Conservation (phyloP, 1,140 invertebrate species). For the Hestina assimilis region DNA sequence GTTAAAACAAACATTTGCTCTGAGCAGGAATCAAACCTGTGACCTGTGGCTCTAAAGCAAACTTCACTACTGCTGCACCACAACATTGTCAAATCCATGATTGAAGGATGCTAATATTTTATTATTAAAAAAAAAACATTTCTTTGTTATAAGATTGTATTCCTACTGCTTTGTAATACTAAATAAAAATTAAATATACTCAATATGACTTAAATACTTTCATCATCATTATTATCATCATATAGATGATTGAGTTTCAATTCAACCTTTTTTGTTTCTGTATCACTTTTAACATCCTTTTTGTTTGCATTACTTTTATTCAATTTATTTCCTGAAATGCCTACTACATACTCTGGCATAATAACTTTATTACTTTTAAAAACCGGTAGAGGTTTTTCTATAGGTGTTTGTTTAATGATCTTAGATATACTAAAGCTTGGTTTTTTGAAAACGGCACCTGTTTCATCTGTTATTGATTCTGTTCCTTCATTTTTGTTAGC, state of each 20-base stretch:
- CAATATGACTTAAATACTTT: conserved; percentile 4
- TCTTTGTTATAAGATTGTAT: too few relatives aligned
- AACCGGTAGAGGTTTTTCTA: conserved; percentile 71
- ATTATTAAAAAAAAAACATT: too few relatives aligned
- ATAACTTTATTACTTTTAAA: conserved; percentile 84
- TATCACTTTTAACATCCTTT: conserved; percentile 39
- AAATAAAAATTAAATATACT: too few relatives aligned
- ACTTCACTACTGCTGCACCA: too few relatives aligned
- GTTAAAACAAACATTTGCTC: too few relatives aligned
- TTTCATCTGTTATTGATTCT: conserved; percentile 35
- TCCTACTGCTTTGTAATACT: too few relatives aligned
- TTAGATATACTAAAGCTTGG: conserved; percentile 61
- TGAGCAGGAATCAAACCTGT: too few relatives aligned
- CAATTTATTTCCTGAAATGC: conserved; percentile 81
- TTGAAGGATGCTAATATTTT: too few relatives aligned
- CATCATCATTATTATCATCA: conserved; percentile 76
- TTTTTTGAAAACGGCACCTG: conserved; percentile 77
- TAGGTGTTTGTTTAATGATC: conserved; percentile 40
- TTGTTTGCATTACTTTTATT: conserved; percentile 55
- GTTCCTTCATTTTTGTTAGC: conserved; percentile 41
- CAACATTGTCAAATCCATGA: too few relatives aligned
- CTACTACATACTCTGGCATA: conserved; percentile 90
- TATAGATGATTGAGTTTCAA: conserved; percentile 81
- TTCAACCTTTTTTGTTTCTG: conserved; percentile 42
- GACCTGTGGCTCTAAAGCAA: too few relatives aligned